A percentile compares a stretch with the other conserved stretches of the same genome.
Evolutionary conservation across 2,888 invertebrate species (phyloP).

Genomic region (Orthonychiurus folsomi): DNA sequence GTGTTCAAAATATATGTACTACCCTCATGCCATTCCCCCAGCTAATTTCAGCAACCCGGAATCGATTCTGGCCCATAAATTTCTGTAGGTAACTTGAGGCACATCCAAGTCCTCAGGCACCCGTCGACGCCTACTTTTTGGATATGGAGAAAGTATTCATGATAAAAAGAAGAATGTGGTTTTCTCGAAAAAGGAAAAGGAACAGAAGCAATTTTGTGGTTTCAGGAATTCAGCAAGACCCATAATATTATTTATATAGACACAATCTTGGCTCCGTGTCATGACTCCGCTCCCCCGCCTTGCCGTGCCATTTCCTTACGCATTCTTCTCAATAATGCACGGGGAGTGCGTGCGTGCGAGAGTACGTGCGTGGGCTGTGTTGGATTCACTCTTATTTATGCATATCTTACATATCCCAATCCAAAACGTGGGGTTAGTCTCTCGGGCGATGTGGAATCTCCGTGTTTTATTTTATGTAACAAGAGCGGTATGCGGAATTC

Average conservation of each 20-base stretch:
- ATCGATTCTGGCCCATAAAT: not conserved
- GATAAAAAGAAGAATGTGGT: not conserved
- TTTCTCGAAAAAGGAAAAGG: not conserved
- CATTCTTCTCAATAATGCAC: not conserved
- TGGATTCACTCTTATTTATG: too few species aligned
- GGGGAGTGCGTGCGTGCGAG: too few species aligned
- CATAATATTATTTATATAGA: constrained; percentile 1
- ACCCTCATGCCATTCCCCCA: not conserved
- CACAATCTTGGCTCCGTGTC: not conserved
- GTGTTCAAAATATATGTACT: not conserved
- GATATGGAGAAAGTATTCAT: not conserved
- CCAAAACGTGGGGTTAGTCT: too few species aligned
- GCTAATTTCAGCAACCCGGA: not conserved
- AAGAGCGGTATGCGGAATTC: too few species aligned
- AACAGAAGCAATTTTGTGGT: not conserved
- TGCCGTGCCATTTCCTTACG: not conserved
- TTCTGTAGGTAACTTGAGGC: not conserved
- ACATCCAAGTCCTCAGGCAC: not conserved
- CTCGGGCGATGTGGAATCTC: too few species aligned
- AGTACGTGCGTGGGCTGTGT: too few species aligned
- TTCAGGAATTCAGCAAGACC: not conserved
- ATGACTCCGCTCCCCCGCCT: not conserved
- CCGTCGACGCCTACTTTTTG: not conserved
- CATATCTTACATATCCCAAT: too few species aligned
- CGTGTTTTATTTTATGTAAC: too few species aligned